Evolutionary conservation across 2,888 invertebrate genomes (phyloP).

Genomic region (Acrobasis suavella): DNA sequence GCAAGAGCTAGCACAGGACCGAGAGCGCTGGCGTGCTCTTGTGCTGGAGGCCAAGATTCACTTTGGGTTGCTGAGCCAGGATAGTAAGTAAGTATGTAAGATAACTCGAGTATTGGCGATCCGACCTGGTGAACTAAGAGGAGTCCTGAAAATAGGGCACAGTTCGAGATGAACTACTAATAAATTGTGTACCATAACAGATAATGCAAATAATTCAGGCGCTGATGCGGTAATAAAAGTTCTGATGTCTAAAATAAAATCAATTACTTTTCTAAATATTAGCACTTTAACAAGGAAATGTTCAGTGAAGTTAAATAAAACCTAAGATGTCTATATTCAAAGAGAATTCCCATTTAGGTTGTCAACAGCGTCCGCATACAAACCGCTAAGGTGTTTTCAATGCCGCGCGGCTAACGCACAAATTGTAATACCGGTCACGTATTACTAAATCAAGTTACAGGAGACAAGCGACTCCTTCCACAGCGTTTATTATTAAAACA

Average conservation of each 20-base stretch:
- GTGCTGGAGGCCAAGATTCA: no score
- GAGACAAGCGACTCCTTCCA: constrained; percentile 10
- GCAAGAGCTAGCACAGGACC: no score
- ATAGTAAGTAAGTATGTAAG: no score
- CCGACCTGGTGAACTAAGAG: no score
- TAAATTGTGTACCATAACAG: no score
- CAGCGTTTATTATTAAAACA: no score
- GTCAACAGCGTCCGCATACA: constrained; percentile 17
- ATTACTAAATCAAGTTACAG: not conserved
- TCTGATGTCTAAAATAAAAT: not conserved
- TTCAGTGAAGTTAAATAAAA: not conserved
- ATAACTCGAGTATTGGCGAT: no score
- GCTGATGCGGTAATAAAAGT: not conserved
- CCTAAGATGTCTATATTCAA: constrained; percentile 13
- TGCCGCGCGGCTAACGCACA: constrained; percentile 26
- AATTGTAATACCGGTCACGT: constrained; percentile 31
- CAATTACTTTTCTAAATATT: not conserved
- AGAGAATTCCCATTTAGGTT: constrained; percentile 26
- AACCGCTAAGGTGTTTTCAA: constrained; percentile 28
- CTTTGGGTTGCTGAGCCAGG: no score
- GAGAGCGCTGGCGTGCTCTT: no score
- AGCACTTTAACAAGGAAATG: not conserved
- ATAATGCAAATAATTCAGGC: no score
- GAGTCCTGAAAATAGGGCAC: no score
- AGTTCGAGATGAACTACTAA: no score